A percentile compares a stretch with the other conserved stretches of the same genome.
Evolutionary conservation across 2,797 vertebrate genomes (phyloP).

Genomic region (Lagodon rhomboides): DNA sequence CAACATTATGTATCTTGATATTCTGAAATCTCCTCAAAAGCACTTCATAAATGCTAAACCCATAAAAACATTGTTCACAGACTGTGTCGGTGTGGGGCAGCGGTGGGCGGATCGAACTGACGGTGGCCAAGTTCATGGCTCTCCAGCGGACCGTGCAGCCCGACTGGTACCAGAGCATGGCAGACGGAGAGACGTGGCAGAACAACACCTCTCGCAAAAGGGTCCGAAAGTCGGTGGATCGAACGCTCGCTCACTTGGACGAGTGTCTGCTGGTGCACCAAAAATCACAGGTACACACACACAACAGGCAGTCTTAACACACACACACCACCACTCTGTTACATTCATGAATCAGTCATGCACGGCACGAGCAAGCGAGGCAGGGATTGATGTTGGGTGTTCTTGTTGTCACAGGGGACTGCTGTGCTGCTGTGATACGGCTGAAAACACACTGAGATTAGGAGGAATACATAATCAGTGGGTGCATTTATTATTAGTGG

Average conservation of each 20-base stretch:
- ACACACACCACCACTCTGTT: neutral
- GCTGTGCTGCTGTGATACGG: constrained; percentile 27
- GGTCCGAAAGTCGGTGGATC: constrained; percentile 93
- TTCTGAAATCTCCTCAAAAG: no score
- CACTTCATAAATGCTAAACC: no score
- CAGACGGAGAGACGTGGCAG: constrained; percentile 92
- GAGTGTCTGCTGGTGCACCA: constrained; percentile 89
- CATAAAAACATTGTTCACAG: constrained; percentile 73
- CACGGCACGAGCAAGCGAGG: constrained; percentile 6
- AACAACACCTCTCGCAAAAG: constrained; percentile 88
- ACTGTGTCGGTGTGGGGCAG: constrained; percentile 94
- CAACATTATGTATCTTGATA: no score
- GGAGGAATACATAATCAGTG: constrained; percentile 41
- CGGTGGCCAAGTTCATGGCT: constrained; percentile 91
- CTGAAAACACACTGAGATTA: constrained; percentile 49
- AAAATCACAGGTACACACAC: constrained; percentile 85
- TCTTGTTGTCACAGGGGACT: constrained; percentile 8
- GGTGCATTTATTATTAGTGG: constrained; percentile 30
- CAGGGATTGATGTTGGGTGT: constrained; percentile 42
- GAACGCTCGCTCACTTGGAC: constrained; percentile 93
- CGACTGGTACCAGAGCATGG: constrained; percentile 96
- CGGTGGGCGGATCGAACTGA: constrained; percentile 93
- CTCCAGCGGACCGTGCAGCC: constrained; percentile 90
- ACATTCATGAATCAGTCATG: constrained; percentile 41
- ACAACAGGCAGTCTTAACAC: neutral